Evolutionary conservation across 2,797 vertebrate genomes (phyloP).

Genomic region (Enteromius paludinosus): DNA sequence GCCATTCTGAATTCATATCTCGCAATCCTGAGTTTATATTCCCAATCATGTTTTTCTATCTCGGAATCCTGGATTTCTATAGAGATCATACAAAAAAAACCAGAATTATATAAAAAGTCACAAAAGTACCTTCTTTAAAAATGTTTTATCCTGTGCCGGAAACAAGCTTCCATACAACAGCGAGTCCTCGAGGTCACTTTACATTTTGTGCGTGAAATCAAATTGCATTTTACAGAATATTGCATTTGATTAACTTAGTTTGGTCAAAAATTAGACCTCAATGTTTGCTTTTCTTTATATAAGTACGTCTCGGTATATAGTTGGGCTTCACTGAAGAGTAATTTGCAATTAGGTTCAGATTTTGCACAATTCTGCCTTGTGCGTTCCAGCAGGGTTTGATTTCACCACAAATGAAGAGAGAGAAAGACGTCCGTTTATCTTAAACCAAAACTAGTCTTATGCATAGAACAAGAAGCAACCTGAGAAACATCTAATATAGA

Average conservation of each 20-base stretch:
- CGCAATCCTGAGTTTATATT: too few relatives aligned
- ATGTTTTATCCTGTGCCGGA: not conserved
- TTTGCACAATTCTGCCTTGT: conserved; percentile 68
- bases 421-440: conserved; percentile 63
- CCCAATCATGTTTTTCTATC: too few relatives aligned
- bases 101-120: not conserved
- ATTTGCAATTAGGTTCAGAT: conserved; percentile 74
- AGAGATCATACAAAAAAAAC: too few relatives aligned
- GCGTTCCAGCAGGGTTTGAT: conserved; percentile 69
- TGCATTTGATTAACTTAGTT: conserved; percentile 50
- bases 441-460: conserved; percentile 59
- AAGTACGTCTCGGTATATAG: conserved; percentile 58
- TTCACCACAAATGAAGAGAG: conserved; percentile 76
- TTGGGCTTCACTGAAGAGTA: conserved; percentile 50
- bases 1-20: too few relatives aligned
- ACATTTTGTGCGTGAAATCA: conserved; percentile 22
- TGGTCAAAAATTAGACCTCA: conserved; percentile 71
- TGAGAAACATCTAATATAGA: not conserved
- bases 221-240: not conserved
- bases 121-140: not conserved
- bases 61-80: too few relatives aligned
- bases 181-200: conserved; percentile 55
- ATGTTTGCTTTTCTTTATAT: conserved; percentile 55
- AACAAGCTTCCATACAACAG: not conserved
- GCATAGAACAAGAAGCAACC: not conserved